Percentiles rank a stretch among this genome's conserved stretches.
These are phyloP conservation scores for Sesamia inferens DNA, from an alignment of 2,888 invertebrate genomes.

Conservation along the genomic window DNA sequence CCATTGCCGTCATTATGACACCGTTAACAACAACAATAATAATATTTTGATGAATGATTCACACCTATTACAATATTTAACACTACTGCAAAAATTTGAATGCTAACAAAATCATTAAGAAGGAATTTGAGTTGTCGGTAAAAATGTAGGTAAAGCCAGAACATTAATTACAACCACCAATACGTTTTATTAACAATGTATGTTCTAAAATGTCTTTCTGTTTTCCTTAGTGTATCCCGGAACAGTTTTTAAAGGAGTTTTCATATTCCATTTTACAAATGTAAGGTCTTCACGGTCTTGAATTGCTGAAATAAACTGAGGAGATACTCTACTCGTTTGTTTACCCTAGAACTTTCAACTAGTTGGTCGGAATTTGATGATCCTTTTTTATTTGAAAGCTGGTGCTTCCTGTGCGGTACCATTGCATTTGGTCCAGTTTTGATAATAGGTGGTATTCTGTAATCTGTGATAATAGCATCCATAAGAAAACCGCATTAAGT, in stretches of 20 bases:
- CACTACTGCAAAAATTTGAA: background rate
- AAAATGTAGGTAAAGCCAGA: background rate
- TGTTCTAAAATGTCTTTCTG: constrained; percentile 4
- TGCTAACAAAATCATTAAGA: background rate
- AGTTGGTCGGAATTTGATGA: no score
- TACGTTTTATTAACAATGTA: background rate
- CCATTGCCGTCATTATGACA: background rate
- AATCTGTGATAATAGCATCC: no score
- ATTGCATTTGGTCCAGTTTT: no score
- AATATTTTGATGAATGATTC: constrained; percentile 9
- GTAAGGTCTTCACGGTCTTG: background rate
- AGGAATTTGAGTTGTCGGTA: background rate
- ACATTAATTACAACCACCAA: background rate
- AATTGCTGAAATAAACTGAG: background rate
- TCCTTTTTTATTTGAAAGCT: no score
- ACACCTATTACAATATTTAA: background rate
- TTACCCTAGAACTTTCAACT: no score
- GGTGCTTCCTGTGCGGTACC: no score
- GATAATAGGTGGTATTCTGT: no score
- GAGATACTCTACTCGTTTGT: no score
- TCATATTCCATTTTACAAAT: background rate
- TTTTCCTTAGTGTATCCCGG: background rate
- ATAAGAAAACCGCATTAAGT: no score
- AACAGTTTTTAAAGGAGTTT: background rate
- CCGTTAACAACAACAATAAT: background rate